Conservation (phyloP, 2,113 vertebrate species). For the Illadopsis cleaveri region DNA sequence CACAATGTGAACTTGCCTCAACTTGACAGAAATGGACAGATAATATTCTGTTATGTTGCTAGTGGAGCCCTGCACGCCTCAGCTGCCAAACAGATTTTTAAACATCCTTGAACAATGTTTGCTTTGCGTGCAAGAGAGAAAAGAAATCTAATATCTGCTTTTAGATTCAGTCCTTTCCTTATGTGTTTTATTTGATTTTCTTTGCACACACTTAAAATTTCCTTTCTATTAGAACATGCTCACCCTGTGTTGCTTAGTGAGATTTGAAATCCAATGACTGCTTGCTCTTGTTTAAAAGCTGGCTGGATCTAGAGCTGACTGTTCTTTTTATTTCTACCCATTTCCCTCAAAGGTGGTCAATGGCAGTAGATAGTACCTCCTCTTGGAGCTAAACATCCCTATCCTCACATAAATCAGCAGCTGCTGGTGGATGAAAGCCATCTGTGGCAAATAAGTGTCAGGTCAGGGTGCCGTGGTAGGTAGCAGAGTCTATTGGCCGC, state of each 20-base stretch:
- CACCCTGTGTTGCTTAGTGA: background rate
- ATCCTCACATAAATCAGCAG: background rate
- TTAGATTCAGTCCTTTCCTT: background rate
- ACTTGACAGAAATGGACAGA: background rate
- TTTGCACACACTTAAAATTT: background rate
- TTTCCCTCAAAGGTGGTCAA: background rate
- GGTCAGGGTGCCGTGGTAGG: background rate
- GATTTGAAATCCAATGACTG: background rate
- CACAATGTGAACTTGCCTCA: background rate
- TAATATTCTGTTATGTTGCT: background rate
- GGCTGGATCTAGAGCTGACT: background rate
- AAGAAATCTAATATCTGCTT: background rate
- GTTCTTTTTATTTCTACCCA: background rate
- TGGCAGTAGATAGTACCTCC: background rate
- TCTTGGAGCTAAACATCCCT: background rate
- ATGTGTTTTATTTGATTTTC: background rate
- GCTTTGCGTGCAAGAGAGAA: background rate
- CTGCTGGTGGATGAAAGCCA: fast-evolving
- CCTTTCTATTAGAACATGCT: background rate
- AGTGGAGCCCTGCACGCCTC: background rate
- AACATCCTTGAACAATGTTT: background rate
- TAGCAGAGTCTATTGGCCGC: background rate
- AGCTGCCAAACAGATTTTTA: slow-evolving; percentile 10
- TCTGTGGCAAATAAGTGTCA: background rate
- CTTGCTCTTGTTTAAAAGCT: background rate